phyloP scores from a whole-genome alignment of 2,797 vertebrate genomes.

The Odontamblyopus rebecca region DNA sequence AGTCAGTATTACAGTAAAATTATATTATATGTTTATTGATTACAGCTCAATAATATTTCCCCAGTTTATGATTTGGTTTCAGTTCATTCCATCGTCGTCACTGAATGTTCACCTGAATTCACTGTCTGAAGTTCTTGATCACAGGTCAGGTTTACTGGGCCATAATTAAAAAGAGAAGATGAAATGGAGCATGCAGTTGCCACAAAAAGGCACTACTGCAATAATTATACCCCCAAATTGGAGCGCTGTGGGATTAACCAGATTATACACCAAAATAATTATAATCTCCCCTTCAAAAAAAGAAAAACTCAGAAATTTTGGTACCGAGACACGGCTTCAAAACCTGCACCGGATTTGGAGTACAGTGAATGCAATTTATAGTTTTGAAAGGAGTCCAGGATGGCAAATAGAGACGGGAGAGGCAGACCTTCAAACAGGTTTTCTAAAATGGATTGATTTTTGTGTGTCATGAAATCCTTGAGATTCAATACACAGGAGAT shows the following conservation, averaged over 20 bases:
- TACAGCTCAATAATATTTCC: too few relatives aligned
- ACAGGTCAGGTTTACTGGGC: neutral
- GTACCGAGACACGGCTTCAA: neutral
- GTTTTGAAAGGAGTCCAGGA: neutral
- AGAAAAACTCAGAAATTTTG: constrained; percentile 14
- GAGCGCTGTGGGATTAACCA: constrained; percentile 45
- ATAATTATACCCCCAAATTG: constrained; percentile 23
- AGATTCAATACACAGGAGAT: neutral
- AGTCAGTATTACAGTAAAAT: neutral
- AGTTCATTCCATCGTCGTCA: neutral
- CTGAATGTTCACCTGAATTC: neutral
- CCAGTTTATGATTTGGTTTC: too few relatives aligned
- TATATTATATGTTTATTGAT: too few relatives aligned
- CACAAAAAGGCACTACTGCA: constrained; percentile 30
- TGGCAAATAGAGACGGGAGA: neutral
- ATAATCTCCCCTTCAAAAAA: constrained; percentile 29
- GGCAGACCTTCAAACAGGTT: neutral
- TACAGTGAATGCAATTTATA: neutral
- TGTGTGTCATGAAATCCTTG: neutral
- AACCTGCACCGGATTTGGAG: constrained; percentile 19
- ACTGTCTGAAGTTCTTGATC: neutral
- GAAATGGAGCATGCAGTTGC: constrained; percentile 3
- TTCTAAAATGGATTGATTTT: neutral
- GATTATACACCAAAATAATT: constrained; percentile 49
- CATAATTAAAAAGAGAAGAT: constrained; percentile 6